Evolutionary conservation across 2,797 vertebrate species (phyloP).

Genomic region (Urophycis tenuis): DNA sequence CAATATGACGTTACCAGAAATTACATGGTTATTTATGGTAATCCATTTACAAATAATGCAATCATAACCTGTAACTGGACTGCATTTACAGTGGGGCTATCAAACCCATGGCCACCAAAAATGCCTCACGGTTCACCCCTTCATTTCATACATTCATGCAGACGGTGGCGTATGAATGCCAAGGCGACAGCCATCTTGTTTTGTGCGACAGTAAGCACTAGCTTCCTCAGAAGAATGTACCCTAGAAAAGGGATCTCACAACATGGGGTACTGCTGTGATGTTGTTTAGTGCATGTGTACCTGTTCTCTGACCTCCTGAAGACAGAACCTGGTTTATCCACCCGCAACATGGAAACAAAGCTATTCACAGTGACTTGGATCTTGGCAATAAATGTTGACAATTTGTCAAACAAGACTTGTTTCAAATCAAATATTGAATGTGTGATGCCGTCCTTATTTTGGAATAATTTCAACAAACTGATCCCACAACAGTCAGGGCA

Average conservation of each 20-base stretch:
- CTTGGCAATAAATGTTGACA: background rate
- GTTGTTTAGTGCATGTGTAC: background rate
- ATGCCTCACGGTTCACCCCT: background rate
- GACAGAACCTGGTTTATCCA: background rate
- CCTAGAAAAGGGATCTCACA: background rate
- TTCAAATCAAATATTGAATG: background rate
- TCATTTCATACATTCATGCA: background rate
- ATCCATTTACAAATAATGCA: background rate
- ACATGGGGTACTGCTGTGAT: background rate
- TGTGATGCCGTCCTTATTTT: background rate
- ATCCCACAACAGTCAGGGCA: conserved; percentile 48
- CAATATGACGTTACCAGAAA: background rate
- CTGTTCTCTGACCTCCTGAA: background rate
- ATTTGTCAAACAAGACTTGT: background rate
- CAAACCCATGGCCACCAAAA: background rate
- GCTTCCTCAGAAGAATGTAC: background rate
- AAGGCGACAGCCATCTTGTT: background rate
- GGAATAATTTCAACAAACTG: background rate
- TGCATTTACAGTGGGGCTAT: background rate
- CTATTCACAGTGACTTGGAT: background rate
- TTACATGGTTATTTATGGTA: background rate
- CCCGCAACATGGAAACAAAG: background rate
- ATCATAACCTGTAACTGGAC: background rate
- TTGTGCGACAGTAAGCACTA: background rate
- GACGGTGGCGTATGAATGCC: background rate